A percentile compares a stretch with the other conserved stretches of the same genome.
Conservation (phyloP, 2,113 vertebrate genomes). For the Cyprinodon variegatus region DNA sequence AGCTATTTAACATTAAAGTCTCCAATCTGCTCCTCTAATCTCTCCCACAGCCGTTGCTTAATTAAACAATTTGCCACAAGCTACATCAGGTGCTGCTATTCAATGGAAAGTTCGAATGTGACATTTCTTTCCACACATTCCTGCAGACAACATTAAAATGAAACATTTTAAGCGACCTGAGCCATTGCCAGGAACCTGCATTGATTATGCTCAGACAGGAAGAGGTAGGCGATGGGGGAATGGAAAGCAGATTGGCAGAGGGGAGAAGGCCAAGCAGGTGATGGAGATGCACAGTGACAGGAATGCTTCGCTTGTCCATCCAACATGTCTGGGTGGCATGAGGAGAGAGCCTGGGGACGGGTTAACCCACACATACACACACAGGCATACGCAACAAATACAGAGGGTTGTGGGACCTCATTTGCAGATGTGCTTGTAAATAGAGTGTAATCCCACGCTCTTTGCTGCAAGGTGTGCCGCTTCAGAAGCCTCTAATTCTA, state of each 20-base stretch:
- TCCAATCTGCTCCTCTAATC: constrained; percentile 1
- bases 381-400: constrained; percentile 2
- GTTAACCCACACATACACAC: constrained; percentile 14
- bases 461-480: constrained; percentile 53
- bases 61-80: constrained; percentile 4
- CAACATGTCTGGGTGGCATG: constrained; percentile 57
- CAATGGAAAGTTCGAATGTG: neutral
- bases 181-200: neutral
- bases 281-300: constrained; percentile 75
- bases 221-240: constrained; percentile 42
- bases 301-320: constrained; percentile 73
- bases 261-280: constrained; percentile 56
- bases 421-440: constrained; percentile 40
- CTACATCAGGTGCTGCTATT: neutral
- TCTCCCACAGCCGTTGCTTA: neutral
- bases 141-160: neutral
- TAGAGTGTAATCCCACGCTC: constrained; percentile 39
- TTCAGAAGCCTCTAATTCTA: constrained; percentile 44
- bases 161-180: neutral
- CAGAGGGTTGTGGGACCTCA: constrained; percentile 19
- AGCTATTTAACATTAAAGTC: neutral
- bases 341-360: constrained; percentile 57
- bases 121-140: neutral
- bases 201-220: neutral
- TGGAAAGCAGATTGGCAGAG: constrained; percentile 63